phyloP scores from a whole-genome alignment of 2,797 vertebrate genomes.

The Enteromius argenteus region DNA sequence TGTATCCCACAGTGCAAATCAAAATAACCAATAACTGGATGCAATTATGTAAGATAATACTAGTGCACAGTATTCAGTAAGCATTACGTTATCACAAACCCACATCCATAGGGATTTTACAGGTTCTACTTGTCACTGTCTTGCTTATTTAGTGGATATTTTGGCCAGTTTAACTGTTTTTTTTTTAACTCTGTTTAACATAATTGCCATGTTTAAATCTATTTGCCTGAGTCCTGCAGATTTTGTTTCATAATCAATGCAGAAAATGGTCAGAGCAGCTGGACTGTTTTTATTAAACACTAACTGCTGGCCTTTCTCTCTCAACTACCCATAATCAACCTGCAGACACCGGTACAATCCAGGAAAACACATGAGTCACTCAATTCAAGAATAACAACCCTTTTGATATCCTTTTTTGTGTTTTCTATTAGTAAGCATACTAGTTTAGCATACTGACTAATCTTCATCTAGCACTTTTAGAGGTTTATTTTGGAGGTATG shows the following conservation, averaged over 20 bases:
- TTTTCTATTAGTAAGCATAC: slow-evolving; percentile 1
- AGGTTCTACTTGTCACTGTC: neutral
- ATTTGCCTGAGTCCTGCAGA: neutral
- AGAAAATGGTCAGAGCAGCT: slow-evolving; percentile 1
- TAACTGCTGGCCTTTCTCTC: neutral
- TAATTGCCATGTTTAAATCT: neutral
- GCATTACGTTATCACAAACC: neutral
- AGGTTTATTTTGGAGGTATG: slow-evolving; percentile 1
- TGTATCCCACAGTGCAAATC: neutral
- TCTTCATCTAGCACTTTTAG: neutral
- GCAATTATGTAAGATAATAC: neutral
- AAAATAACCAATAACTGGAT: neutral
- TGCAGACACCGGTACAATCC: neutral
- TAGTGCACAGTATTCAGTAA: neutral
- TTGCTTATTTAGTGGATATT: neutral
- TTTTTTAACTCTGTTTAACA: neutral
- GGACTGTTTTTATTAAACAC: neutral
- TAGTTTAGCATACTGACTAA: slow-evolving; percentile 9
- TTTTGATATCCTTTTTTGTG: neutral
- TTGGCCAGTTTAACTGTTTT: neutral
- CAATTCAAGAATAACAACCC: neutral
- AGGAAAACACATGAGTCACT: slow-evolving; percentile 12
- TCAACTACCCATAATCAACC: neutral
- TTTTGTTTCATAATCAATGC: neutral
- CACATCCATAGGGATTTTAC: neutral